Evolutionary conservation across 2,113 vertebrate species (phyloP), one percentile per base, ranked within the genome.

Genomic region (Ictalurus punctatus): DNA sequence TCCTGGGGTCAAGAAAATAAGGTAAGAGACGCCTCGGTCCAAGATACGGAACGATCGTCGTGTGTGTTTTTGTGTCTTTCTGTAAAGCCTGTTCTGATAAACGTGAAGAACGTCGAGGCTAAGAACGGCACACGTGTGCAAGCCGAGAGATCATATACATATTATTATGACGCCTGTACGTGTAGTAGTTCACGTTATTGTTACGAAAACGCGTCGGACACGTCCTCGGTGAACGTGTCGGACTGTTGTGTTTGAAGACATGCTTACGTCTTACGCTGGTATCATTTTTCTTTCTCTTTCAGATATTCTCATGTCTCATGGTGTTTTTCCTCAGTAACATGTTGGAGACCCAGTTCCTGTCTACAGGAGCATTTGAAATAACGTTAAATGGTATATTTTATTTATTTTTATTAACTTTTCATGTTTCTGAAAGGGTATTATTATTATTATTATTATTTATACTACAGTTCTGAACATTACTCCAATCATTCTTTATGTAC

Each of bases 301-400:
- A 96, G 96, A 95, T 96, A 87, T 96, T 96, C 90, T 96, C 96
- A 2, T 96, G 96, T 91, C 92, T 96, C 40, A 96, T 96, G 95
- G 92, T 92, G 0, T 96, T 96, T 90, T 96, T 96, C 91, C 90
- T 96, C 74, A 95, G 94, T 83, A 96, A 96, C 92, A 96, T 96
- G 95, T 87, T 96, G 91, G 96, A 96, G 93, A 96, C 95, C 8
- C 94, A 96, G 91, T 95, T 95, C 90, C 91, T 96, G 90, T 96
- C 96, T 2, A 96, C 96, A 0, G 95, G 96, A 87, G 96, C 96
- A 54, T 96, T 96, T 40, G 96, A 96, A 88, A 90, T 96, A 89
- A 92, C 92, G 2, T 91, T 96, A 44, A 95, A 96, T 9, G 95
- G 96, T 95, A 69, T 52, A n/a, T 58, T 25, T 16, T 56, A 58